Percentiles rank a stretch among this genome's conserved stretches.
Evolutionary conservation across 64 coral and sea anemone species (phyloP).

Genomic region (Pachyseris speciosa): DNA sequence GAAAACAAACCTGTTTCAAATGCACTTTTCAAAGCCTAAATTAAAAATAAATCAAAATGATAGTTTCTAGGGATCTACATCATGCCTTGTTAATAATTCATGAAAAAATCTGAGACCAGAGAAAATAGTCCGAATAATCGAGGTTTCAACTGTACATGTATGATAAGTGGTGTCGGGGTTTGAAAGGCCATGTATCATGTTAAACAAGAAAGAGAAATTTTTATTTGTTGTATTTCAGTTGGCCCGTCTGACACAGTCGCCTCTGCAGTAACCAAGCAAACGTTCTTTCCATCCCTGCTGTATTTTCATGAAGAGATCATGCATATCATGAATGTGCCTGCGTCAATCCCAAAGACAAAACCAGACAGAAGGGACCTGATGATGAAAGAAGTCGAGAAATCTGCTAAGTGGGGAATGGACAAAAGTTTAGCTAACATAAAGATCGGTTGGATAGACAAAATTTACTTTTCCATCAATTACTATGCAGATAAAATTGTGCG

Average conservation of each 20-base stretch:
- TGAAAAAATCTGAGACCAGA: too few species aligned
- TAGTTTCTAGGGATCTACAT: too few species aligned
- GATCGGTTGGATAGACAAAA: conserved; percentile 1
- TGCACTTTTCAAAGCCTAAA: too few species aligned
- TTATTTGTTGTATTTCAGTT: conserved; percentile 41
- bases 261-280: conserved; percentile 48
- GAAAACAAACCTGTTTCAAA: too few species aligned
- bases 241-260: conserved; percentile 74
- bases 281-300: conserved; percentile 74
- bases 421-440: not conserved
- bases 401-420: conserved; percentile 41
- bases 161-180: too few species aligned
- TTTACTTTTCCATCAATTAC: not conserved
- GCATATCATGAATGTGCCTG: conserved; percentile 56
- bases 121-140: too few species aligned
- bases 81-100: too few species aligned
- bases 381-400: conserved; percentile 85
- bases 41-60: too few species aligned
- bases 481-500: not conserved
- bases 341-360: conserved; percentile 75
- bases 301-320: conserved; percentile 98
- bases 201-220: too few species aligned
- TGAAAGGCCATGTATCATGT: too few species aligned
- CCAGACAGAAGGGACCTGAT: conserved; percentile 80
- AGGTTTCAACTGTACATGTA: too few species aligned